These are phyloP conservation scores for Sympetrum striolatum DNA, from an alignment of 2,888 invertebrate genomes.

Conservation along the genomic window DNA sequence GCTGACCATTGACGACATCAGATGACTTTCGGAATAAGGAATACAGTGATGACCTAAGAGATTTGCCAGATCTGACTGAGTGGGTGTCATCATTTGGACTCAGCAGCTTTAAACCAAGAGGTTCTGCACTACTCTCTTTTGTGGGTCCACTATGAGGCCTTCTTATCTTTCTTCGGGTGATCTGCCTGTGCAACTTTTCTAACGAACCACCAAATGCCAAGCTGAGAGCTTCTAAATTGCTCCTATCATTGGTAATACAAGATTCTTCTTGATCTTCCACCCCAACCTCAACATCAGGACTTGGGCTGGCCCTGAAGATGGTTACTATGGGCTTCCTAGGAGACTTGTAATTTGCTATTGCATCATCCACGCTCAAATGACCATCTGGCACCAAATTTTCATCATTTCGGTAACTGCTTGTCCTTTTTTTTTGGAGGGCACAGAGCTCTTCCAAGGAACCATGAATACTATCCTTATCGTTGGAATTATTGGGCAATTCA, in stretches of 20 bases:
- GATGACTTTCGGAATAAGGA: slow-evolving; percentile 5
- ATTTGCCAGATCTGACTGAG: not conserved
- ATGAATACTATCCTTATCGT: not conserved
- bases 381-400: not conserved
- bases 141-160: not conserved
- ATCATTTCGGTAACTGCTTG: not conserved
- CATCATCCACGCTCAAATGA: not conserved
- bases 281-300: not conserved
- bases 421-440: not conserved
- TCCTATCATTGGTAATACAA: not conserved
- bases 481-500: not conserved
- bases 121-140: not conserved
- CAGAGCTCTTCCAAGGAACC: not conserved
- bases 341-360: not conserved
- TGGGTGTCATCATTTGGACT: not conserved
- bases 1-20: not conserved
- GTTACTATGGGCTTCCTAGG: not conserved
- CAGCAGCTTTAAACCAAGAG: not conserved
- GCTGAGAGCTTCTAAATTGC: slow-evolving; percentile 3
- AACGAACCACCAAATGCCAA: not conserved
- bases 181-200: slow-evolving; percentile 18
- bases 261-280: not conserved
- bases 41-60: not conserved
- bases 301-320: not conserved
- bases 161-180: slow-evolving; percentile 4